Conservation (phyloP, 2,113 vertebrate genomes). For the Rhabdornis inornatus region DNA sequence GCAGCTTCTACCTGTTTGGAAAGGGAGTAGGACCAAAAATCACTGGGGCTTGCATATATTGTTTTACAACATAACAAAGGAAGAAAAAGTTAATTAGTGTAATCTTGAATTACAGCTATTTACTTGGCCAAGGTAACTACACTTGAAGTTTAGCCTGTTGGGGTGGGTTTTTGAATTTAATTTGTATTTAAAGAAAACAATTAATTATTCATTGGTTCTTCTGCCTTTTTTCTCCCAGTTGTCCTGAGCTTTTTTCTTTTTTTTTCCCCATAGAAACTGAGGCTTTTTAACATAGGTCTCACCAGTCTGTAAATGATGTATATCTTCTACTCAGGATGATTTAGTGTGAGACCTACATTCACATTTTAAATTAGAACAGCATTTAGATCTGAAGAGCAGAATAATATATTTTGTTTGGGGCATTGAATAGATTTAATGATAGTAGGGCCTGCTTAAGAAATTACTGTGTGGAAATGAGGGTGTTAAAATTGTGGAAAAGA, state of each 20-base stretch:
- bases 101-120: not conserved
- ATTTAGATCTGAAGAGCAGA: not conserved
- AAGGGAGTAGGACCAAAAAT: not conserved
- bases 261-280: accelerated
- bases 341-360: not conserved
- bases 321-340: not conserved
- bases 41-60: not conserved
- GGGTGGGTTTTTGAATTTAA: not conserved
- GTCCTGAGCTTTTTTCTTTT: not conserved
- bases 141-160: not conserved
- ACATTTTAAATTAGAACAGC: not conserved
- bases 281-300: not conserved
- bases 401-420: not conserved
- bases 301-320: not conserved
- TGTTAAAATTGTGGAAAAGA: not conserved
- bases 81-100: not conserved
- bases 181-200: not conserved
- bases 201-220: not conserved
- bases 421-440: not conserved
- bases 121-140: not conserved
- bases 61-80: not conserved
- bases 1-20: not conserved
- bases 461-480: not conserved
- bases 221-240: not conserved
- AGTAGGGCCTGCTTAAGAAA: not conserved